Evolutionary conservation across 2,888 invertebrate genomes (phyloP), one percentile per base, ranked within the genome.

Genomic region (Acanthosoma haemorrhoidale): DNA sequence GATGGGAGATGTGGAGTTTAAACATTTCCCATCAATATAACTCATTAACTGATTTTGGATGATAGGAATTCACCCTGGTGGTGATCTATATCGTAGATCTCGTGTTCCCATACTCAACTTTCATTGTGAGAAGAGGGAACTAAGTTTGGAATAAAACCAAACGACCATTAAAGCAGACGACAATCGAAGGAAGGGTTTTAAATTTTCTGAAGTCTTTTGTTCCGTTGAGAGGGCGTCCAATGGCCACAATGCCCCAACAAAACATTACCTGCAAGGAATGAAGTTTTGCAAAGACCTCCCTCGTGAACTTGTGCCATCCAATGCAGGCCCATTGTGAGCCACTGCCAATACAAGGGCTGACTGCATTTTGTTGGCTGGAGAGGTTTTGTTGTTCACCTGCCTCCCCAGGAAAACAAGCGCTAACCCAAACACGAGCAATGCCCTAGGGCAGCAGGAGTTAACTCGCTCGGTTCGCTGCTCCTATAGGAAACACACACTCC

Each of bases 121-220:
- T n/a, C n/a, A n/a, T n/a, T n/a, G n/a, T n/a, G 1, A 25, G n/a
- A 51, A 4, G 29, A 25, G 29, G 11, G 43, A 43, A 25, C 21
- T 13, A 43, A 43, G 25, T 51, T 51, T 4, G 51, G n/a, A 51
- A 51, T 51, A 51, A 51, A 51, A 51, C 51, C n/a, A n/a, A 51
- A 51, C 25, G 29, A 25, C 51, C 51, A 51, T 51, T 51, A 51
- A 51, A 51, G 51, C 51, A 51, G 51, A 21, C 51, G 51, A 51
- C 51, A 51, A 25, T 51, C 51, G 29, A n/a, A 4, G 13, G 25
- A n/a, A n/a, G 29, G 51, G 25, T 51, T 51, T 51, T 51, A 51
- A 25, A 51, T 21, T 25, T 51, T 25, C 21, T 51, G 51, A 51
- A 51, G 51, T 25, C 51, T 4, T 16, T 13, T 2, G 21, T 2